Conservation (phyloP, 2,113 vertebrate species). For the Aegithalos caudatus region DNA sequence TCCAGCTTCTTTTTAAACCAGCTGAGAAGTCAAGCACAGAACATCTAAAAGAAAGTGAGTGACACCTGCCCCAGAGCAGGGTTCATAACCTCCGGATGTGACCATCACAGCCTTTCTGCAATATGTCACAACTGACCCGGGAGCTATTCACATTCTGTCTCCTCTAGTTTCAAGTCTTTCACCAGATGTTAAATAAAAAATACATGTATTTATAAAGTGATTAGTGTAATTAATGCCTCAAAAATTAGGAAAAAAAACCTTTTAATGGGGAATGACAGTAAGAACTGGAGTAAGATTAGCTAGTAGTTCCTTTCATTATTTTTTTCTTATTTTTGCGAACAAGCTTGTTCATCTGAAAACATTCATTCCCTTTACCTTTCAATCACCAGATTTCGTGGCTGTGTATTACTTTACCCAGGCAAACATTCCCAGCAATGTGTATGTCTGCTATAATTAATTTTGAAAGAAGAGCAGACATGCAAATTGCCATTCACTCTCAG, state of each 20-base stretch:
- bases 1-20: neutral
- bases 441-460: slow-evolving; percentile 26
- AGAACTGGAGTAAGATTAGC: neutral
- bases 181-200: neutral
- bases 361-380: neutral
- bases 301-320: neutral
- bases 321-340: neutral
- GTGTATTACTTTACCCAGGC: neutral
- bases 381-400: neutral
- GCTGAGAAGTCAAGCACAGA: neutral
- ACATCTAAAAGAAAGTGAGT: neutral
- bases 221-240: neutral
- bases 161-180: neutral
- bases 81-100: neutral
- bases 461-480: slow-evolving; percentile 21
- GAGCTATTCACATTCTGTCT: neutral
- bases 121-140: neutral
- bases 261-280: neutral
- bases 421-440: neutral
- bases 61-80: neutral
- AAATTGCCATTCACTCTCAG: neutral
- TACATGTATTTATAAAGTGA: neutral
- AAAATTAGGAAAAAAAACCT: neutral
- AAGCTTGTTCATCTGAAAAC: neutral
- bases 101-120: neutral